Conservation (phyloP, 2,888 invertebrate genomes). For the Myopa testacea region DNA sequence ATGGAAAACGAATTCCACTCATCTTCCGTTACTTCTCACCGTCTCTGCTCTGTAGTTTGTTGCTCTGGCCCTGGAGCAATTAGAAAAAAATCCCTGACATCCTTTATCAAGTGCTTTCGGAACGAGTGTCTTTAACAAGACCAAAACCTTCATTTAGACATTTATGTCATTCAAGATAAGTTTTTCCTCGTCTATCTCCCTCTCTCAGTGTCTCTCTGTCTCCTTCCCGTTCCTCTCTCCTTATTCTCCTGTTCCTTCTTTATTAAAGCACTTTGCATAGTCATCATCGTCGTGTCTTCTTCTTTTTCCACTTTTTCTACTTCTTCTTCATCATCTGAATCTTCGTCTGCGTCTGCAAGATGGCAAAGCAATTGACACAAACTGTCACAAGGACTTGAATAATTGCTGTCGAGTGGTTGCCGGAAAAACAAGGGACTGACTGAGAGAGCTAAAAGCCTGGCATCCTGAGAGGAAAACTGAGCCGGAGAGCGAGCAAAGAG, state of each 20-base stretch:
- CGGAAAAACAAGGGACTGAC: constrained; percentile 29
- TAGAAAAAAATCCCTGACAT: constrained; percentile 30
- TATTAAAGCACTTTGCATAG: background rate
- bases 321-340: background rate
- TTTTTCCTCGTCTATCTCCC: background rate
- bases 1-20: background rate
- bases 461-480: background rate
- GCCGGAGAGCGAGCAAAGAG: background rate
- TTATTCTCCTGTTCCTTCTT: background rate
- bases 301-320: background rate
- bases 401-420: constrained; percentile 42
- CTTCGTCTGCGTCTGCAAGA: constrained; percentile 16
- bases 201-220: background rate
- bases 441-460: background rate
- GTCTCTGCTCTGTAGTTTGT: background rate
- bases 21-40: background rate
- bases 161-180: constrained; percentile 20
- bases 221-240: background rate
- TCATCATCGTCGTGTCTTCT: background rate
- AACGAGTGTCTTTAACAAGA: constrained; percentile 30
- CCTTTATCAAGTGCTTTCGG: constrained; percentile 29
- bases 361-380: constrained; percentile 47
- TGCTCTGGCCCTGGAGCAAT: constrained; percentile 3
- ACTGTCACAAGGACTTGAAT: constrained; percentile 46
- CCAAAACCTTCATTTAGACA: constrained; percentile 36